These are phyloP conservation scores for Poecilobothrus nobilitatus DNA, from an alignment of 2,888 invertebrate species.

Conservation along the genomic window DNA sequence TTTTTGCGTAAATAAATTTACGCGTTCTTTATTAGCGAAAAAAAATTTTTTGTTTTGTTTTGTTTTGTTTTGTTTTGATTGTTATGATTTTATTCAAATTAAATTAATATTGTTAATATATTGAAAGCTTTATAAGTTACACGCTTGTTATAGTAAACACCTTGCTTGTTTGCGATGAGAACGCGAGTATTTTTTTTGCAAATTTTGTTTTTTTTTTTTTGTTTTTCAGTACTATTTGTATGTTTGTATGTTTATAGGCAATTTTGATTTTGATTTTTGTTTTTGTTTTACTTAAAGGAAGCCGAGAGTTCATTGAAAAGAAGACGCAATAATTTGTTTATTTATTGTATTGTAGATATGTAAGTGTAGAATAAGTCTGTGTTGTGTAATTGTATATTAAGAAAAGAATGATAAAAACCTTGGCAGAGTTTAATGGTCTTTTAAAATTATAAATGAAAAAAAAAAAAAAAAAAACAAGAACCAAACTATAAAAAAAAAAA, in stretches of 20 bases:
- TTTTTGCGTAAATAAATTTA: neutral
- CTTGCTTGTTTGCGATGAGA: neutral
- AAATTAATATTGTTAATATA: neutral
- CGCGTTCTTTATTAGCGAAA: neutral
- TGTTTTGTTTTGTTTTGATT: no score
- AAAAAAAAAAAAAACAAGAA: no score
- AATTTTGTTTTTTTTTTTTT: neutral
- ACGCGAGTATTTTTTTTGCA: neutral
- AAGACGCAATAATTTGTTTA: slow-evolving; percentile 1
- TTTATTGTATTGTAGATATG: no score
- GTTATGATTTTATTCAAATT: neutral
- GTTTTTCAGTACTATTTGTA: neutral
- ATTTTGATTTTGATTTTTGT: neutral
- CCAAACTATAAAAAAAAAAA: no score
- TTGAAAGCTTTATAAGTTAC: neutral
- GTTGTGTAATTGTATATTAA: neutral
- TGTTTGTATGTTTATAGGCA: neutral
- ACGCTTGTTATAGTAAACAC: neutral
- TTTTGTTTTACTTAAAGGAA: neutral
- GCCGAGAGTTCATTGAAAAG: neutral
- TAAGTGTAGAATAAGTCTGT: no score
- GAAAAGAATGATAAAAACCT: neutral
- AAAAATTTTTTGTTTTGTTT: no score
- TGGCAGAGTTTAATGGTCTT: slow-evolving; percentile 1
- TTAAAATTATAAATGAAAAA: neutral